Base-by-base conservation (phyloP, 2,797 vertebrate genomes). In the Borostomias antarcticus region DNA sequence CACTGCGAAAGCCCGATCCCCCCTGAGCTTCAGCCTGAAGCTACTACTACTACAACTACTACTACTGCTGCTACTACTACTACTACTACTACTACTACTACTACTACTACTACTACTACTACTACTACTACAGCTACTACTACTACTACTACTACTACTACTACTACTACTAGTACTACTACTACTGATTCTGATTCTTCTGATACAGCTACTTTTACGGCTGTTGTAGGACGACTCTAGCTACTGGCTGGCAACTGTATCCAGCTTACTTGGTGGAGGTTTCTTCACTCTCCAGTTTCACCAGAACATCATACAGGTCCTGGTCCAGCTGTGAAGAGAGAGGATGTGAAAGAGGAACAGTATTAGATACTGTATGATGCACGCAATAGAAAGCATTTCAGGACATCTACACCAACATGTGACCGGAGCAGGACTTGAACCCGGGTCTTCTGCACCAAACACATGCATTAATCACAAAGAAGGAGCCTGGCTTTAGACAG, bases 231-330 rank as follows among this genome's bases (percentile, higher is more conserved):
- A 10, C 33, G 5, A 35, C 1, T 10, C 37, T 15, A 40, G 40
- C 40, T 5, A 45, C 15, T n/a, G n/a, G 40, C 40, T 45, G n/a
- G 15, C 40, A 4, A 45, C 4, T 7, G 40, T 15, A n/a, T 4
- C 40, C 61, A 33, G 68, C 78, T 76, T 30, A 85, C 84, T 80
- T 70, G 58, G 84, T 51, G 23, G 58, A 60, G 70, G 64, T 40
- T 0, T 94, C 90, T 75, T 93, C 88, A 64, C 91, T 90, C 73
- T 95, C 94, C 79, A 95, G 86, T 82, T 85, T 88, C 70, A 89
- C 75, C 86, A 95, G 88, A 54, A 92, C 91, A 7, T 93, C 93
- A 0, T 89, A 86, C 69, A 95, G 88, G 80, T 89, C 93, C 89
- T 94, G 93, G 81, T 93, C 93, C 82, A 95, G 89, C 94, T 95